A percentile compares a stretch with the other conserved stretches of the same genome.
Evolutionary conservation across 2,113 vertebrate species (phyloP).

Genomic region (Ochotona curzoniae): DNA sequence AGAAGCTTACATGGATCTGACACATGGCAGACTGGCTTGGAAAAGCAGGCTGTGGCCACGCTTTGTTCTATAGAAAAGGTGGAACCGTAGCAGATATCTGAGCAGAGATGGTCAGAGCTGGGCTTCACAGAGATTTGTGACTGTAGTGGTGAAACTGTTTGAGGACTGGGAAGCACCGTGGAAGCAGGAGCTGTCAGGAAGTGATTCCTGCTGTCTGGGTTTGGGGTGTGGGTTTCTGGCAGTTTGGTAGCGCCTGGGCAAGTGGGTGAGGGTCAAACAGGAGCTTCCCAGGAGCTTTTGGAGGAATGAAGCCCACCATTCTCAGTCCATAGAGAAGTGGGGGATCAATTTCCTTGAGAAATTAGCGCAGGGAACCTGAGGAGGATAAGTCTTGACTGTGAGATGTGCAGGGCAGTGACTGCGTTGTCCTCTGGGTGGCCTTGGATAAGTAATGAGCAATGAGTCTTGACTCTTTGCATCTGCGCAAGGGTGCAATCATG

Average conservation of each 20-base stretch:
- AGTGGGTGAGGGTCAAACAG: fast-evolving
- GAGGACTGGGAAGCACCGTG: background rate
- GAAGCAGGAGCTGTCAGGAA: background rate
- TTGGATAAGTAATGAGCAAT: background rate
- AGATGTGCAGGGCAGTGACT: background rate
- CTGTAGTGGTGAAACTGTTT: background rate
- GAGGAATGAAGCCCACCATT: too few species aligned
- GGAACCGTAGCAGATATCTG: background rate
- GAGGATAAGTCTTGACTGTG: background rate
- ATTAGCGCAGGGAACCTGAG: background rate
- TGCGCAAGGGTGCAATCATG: background rate
- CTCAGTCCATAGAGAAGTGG: background rate
- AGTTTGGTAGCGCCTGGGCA: background rate
- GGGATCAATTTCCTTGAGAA: background rate
- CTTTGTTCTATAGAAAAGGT: background rate
- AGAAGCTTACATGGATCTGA: background rate
- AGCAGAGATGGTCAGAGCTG: background rate
- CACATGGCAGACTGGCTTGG: background rate
- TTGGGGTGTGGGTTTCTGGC: background rate
- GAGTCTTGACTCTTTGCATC: background rate
- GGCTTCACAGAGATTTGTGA: background rate
- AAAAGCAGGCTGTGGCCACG: background rate
- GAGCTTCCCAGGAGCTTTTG: background rate
- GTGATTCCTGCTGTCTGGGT: too few species aligned
- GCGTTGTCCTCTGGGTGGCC: background rate